These are phyloP conservation scores for Blastomussa wellsi DNA, from an alignment of 92 coral and sea anemone genomes.

Conservation along the genomic window DNA sequence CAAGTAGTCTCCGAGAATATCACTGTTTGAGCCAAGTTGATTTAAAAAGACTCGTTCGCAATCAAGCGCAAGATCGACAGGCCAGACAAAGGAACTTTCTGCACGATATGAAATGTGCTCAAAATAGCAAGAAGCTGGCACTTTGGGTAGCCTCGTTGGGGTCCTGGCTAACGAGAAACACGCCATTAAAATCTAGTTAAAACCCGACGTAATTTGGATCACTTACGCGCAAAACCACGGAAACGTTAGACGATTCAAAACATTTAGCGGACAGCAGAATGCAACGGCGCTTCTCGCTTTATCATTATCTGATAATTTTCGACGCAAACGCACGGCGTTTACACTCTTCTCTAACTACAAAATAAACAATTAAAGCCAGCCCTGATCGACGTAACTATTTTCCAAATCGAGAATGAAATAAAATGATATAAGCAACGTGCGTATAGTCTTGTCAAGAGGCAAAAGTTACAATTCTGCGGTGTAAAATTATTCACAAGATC, in stretches of 20 bases:
- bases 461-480: slow-evolving; percentile 47
- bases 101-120: slow-evolving; percentile 2
- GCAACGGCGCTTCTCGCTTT: not conserved
- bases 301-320: slow-evolving; percentile 30
- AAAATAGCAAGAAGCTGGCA: not conserved
- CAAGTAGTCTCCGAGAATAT: not conserved
- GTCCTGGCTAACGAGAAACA: slow-evolving; percentile 8
- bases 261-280: slow-evolving; percentile 20
- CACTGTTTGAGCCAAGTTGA: slow-evolving; percentile 7
- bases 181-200: slow-evolving; percentile 40
- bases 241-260: slow-evolving; percentile 36
- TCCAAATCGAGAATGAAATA: not conserved
- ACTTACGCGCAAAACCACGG: slow-evolving; percentile 39
- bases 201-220: slow-evolving; percentile 27
- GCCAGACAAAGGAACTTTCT: slow-evolving; percentile 20
- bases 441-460: not conserved
- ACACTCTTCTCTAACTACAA: slow-evolving; percentile 16
- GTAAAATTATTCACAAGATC: slow-evolving; percentile 32
- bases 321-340: slow-evolving; percentile 11
- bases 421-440: not conserved
- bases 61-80: slow-evolving; percentile 1
- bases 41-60: slow-evolving; percentile 14
- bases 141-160: slow-evolving; percentile 19
- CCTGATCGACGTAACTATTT: not conserved
- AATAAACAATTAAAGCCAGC: not conserved